Evolutionary conservation across 2,113 vertebrate species (phyloP).

Genomic region (Cranoglanis bouderius): DNA sequence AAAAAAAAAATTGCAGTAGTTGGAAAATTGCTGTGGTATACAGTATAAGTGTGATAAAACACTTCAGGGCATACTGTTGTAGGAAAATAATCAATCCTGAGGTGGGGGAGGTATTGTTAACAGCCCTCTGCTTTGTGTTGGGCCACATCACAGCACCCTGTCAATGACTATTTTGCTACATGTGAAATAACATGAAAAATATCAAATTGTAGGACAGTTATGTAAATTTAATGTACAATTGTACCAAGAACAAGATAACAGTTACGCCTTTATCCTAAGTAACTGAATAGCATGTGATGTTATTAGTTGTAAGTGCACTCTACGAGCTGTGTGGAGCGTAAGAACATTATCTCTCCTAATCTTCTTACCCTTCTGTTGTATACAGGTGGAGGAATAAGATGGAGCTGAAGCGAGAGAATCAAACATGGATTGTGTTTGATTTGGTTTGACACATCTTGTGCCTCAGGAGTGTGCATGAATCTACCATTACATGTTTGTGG

Average conservation of each 20-base stretch:
- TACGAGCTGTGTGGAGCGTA: constrained; percentile 53
- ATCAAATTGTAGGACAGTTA: not conserved
- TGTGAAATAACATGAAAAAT: not conserved
- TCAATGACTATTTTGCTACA: not conserved
- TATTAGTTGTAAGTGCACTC: constrained; percentile 15
- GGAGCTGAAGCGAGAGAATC: constrained; percentile 43
- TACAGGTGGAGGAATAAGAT: constrained; percentile 66
- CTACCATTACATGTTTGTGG: not conserved
- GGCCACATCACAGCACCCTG: not conserved
- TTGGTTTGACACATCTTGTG: not conserved
- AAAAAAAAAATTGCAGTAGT: too few species aligned
- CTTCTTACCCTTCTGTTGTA: constrained; percentile 76
- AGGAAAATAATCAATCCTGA: not conserved
- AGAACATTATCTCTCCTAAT: constrained; percentile 79
- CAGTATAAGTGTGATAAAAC: too few species aligned
- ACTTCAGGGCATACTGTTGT: too few species aligned
- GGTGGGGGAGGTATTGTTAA: not conserved
- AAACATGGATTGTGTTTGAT: constrained; percentile 33
- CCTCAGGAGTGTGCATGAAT: not conserved
- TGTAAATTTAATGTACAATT: not conserved
- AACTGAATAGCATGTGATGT: constrained; percentile 28
- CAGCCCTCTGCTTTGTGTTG: not conserved
- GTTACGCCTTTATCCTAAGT: not conserved
- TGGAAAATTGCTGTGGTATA: too few species aligned
- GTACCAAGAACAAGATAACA: not conserved